Evolutionary conservation across 1,140 invertebrate species (phyloP).

Genomic region (Drosophila sturtevanti): DNA sequence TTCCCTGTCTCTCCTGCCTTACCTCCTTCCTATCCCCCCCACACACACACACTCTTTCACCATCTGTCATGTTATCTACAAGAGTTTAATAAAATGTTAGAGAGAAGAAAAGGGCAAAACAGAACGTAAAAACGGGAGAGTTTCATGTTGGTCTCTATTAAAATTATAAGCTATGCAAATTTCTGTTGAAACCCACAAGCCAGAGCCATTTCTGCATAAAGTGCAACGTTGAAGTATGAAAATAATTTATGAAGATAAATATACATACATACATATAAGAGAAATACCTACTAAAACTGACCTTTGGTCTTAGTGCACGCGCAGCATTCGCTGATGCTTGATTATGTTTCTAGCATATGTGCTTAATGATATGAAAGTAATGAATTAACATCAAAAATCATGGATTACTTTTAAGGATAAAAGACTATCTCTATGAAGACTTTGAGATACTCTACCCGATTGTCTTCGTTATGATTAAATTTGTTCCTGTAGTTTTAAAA

Average conservation of each 20-base stretch:
- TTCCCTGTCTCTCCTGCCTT: too few species aligned
- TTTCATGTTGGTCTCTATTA: neutral
- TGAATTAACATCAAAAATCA: constrained; percentile 49
- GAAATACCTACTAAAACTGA: neutral
- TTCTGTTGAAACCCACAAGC: neutral
- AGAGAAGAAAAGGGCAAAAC: constrained; percentile 3
- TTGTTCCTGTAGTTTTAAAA: too few species aligned
- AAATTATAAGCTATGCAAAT: constrained; percentile 13
- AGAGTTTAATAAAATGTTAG: neutral
- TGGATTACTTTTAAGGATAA: neutral
- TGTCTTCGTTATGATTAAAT: too few species aligned
- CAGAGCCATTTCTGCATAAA: neutral
- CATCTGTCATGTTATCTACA: neutral
- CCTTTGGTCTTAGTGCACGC: neutral
- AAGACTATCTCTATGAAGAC: neutral
- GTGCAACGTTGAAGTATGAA: neutral
- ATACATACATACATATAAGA: neutral
- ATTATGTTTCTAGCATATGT: constrained; percentile 17
- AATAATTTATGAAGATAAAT: neutral
- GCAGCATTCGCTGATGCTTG: neutral
- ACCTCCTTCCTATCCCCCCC: too few species aligned
- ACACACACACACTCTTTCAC: neutral
- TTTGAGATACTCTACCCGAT: neutral
- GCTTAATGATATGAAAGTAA: constrained; percentile 43
- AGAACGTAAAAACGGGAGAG: neutral